Conservation (phyloP, 1,140 invertebrate genomes). For the Philotrypesis tridentata region DNA sequence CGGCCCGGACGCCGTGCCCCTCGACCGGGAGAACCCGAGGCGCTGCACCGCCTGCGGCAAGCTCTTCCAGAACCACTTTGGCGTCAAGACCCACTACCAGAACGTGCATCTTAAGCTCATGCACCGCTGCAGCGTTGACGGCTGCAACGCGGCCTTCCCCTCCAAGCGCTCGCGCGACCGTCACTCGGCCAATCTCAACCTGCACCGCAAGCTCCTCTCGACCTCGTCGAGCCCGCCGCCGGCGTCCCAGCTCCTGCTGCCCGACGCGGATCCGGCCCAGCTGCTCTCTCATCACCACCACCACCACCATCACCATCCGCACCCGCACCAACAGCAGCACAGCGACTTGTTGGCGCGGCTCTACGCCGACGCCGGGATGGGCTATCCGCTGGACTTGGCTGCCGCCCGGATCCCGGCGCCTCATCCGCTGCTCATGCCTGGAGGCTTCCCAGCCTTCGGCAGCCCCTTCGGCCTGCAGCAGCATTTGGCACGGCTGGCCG, state of each 20-base stretch:
- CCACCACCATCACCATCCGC: constrained; percentile 71
- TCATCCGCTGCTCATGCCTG: constrained; percentile 65
- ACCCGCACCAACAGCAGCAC: constrained; percentile 74
- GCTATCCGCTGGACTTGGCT: constrained; percentile 58
- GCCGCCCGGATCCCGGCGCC: constrained; percentile 67
- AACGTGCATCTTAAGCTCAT: constrained; percentile 96
- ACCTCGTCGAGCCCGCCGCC: constrained; percentile 78
- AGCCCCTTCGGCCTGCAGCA: constrained; percentile 71
- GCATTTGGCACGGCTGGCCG: constrained; percentile 74
- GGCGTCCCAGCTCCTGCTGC: constrained; percentile 72
- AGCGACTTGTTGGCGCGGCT: constrained; percentile 89
- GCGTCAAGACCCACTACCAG: constrained; percentile 96
- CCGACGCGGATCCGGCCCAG: constrained; percentile 51
- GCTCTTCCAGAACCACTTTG: constrained; percentile 95
- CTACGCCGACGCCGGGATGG: constrained; percentile 81
- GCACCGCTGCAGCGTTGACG: constrained; percentile 96
- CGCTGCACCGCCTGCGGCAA: constrained; percentile 94
- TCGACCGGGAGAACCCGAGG: constrained; percentile 87
- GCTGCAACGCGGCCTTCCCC: constrained; percentile 97
- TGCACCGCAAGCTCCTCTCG: constrained; percentile 91
- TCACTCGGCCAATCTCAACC: constrained; percentile 93
- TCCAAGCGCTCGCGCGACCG: constrained; percentile 94
- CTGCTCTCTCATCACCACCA: constrained; percentile 72
- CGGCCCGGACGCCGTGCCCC: constrained; percentile 87
- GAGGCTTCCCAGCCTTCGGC: constrained; percentile 64